Base-by-base conservation (phyloP, 1,140 invertebrate species). In the Brachionus calyciflorus region DNA sequence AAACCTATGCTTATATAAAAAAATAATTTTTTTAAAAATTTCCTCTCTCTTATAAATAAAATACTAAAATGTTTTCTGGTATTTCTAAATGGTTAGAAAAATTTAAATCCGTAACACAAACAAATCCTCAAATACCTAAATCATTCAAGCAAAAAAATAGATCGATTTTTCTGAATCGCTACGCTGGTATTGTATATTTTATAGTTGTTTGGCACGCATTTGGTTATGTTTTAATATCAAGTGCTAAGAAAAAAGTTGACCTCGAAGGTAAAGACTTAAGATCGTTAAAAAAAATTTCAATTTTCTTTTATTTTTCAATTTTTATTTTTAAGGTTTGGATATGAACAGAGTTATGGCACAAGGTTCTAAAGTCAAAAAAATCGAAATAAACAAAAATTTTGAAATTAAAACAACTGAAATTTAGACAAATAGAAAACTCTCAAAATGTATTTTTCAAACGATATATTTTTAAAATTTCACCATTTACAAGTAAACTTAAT, bases 101-200 rank as follows among this genome's bases (percentile, higher is more conserved):
- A 44, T 41, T 65, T 41, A 65, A 65, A 44, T 21, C 60, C 7
- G n/a, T n/a, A n/a, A n/a, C n/a, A n/a, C n/a, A n/a, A n/a, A 24
- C 41, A 44, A 49, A 55, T 21, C 26, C 69, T 10, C 69, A n/a
- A 21, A 26, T 51, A 49, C 69, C 69, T 6, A 73, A 73, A 40
- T 24, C 44, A 24, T 73, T 73, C 40, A 55, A 49, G 14, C 28
- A 73, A 49, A 73, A 55, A 14, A 73, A 73, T 5, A 49, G 21
- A 6, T 73, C 69, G 12, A 73, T 73, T 21, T 73, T 73, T 41
- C 30, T 73, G 9, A 73, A 73, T 26, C 24, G 28, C 26, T 73
- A 73, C 48, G 46, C 69, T 24, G 46, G 46, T 55, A n/a, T 73
- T 51, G n/a, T 73, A 40, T 73, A 73, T 55, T 55, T 73, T 21